phyloP scores from a whole-genome alignment of 2,797 vertebrate species.

The Pempheris klunzingeri region DNA sequence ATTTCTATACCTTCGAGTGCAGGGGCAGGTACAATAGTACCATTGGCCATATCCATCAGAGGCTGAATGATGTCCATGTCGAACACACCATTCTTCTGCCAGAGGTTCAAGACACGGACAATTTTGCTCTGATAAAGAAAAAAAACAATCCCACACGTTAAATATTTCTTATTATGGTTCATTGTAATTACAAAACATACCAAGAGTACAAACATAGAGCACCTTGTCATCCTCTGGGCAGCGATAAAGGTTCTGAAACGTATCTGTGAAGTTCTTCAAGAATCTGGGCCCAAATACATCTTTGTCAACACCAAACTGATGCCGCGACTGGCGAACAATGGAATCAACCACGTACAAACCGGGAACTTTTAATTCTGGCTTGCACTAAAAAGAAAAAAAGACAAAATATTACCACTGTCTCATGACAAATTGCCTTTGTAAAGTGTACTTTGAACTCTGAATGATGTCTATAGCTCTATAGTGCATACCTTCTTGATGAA shows the following conservation, averaged over 20 bases:
- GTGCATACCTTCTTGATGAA: constrained; percentile 96
- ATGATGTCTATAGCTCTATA: too few species aligned
- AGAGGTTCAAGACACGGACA: constrained; percentile 95
- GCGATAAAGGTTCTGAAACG: constrained; percentile 95
- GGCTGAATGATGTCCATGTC: constrained; percentile 97
- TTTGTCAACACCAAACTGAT: constrained; percentile 98
- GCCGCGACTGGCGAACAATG: constrained; percentile 98
- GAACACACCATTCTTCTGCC: constrained; percentile 99
- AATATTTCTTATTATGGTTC: not conserved
- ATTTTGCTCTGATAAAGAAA: constrained; percentile 91
- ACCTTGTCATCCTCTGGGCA: constrained; percentile 98
- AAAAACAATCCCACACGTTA: not conserved
- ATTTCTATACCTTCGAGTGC: constrained; percentile 63
- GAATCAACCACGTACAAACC: constrained; percentile 98
- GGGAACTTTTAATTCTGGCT: constrained; percentile 96
- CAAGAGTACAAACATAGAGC: not conserved
- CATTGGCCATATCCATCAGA: constrained; percentile 94
- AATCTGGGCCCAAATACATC: constrained; percentile 98
- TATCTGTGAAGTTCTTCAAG: constrained; percentile 95
- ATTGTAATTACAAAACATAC: not conserved
- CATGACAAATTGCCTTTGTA: not conserved
- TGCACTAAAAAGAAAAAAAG: constrained; percentile 86
- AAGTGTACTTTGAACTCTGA: not conserved
- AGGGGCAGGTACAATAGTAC: constrained; percentile 76
- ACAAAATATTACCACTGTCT: not conserved